These are phyloP conservation scores for Diceros bicornis DNA, from an alignment of 2,797 vertebrate species.

Conservation along the genomic window DNA sequence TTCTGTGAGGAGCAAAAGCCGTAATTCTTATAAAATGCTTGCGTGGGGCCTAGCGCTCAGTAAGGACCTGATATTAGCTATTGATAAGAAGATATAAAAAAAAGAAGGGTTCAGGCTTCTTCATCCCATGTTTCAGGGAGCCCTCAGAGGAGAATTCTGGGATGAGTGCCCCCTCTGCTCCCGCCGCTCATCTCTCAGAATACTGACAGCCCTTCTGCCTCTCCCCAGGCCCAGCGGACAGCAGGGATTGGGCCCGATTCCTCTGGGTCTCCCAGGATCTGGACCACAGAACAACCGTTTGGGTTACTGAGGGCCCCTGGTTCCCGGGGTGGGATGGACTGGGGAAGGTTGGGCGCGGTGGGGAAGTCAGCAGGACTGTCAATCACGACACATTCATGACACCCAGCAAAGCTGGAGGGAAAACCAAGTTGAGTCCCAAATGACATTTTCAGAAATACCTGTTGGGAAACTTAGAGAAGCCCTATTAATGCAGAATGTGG, in stretches of 20 bases:
- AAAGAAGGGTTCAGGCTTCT: background rate
- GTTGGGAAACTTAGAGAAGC: constrained; percentile 26
- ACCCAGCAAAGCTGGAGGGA: background rate
- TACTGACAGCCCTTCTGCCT: background rate
- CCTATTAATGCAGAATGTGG: background rate
- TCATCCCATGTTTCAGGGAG: background rate
- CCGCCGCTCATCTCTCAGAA: background rate
- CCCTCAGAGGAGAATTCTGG: background rate
- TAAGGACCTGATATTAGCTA: background rate
- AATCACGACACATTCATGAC: background rate
- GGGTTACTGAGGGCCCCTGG: background rate
- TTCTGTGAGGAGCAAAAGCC: background rate
- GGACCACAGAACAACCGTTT: background rate
- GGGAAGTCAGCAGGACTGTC: background rate
- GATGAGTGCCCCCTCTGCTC: background rate
- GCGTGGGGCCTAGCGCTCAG: background rate
- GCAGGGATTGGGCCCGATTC: background rate
- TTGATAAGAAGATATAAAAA: background rate
- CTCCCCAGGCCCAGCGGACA: background rate
- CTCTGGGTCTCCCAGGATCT: background rate
- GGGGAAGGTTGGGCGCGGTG: background rate
- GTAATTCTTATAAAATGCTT: background rate
- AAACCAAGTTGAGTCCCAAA: background rate
- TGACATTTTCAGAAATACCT: constrained; percentile 34
- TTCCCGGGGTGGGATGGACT: background rate